Base-by-base conservation (phyloP, 2,888 invertebrate species). In the Nebria brevicollis region DNA sequence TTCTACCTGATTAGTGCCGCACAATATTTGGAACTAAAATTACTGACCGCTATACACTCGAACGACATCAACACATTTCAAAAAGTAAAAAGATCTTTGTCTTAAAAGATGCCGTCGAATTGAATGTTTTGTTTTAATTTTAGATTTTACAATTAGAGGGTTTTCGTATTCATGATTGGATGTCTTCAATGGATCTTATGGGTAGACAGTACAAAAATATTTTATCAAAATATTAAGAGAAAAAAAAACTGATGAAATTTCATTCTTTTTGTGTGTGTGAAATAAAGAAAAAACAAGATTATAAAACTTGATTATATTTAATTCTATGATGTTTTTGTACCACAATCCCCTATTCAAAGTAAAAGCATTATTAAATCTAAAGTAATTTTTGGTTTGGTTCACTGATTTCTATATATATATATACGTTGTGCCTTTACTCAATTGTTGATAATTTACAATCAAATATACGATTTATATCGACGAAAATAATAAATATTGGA, bases 131-230 rank as follows among this genome's bases (percentile, higher is more conserved):
- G 73, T 41, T 73, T 73, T 43, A 77, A 74, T 84, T 84, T 77
- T 72, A 85, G 85, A 84, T 84, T 72, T 78, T 82, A 2, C 77
- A 84, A 66, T 8, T 83, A 72, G 70, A 80, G 2, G 83, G 82
- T 26, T 85, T 84, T 75, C 77, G 74, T 25, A 64, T 84, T n/a
- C 43, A 25, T 8, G 79, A 84, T 65, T 83, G 84, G 68, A 77
- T 85, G n/a, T 66, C 79, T 75, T 80, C 83, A 41, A 84, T 85
- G 42, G 85, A 85, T 25, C 81, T 82, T 74, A 77, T 84, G 64
- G 77, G 68, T 20, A 84, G 83, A 66, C 82, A 83, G 70, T 84
- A 84, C 75, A 84, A 83, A 68, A 84, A 85, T 77, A 72, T 83
- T 25, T 82, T 84, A 54, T 83, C 34, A 7, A 80, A 64, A 64